phyloP scores from a whole-genome alignment of 2,797 vertebrate genomes.

The Lepus townsendii region DNA sequence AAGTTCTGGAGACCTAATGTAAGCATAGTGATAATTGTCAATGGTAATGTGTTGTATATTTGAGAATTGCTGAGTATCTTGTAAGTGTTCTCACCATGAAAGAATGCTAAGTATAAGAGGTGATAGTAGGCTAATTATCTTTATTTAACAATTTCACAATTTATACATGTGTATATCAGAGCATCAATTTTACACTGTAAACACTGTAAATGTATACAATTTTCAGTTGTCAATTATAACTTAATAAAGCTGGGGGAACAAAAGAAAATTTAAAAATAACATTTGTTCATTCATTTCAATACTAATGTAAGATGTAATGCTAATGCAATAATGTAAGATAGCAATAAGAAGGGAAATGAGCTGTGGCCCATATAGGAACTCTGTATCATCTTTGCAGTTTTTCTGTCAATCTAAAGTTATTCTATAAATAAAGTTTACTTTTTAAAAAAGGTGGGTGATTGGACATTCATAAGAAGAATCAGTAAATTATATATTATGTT shows the following conservation, averaged over 20 bases:
- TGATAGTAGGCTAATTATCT: background rate
- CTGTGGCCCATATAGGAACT: background rate
- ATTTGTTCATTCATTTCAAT: background rate
- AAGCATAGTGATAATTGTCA: background rate
- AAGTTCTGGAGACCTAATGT: background rate
- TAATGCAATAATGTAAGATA: background rate
- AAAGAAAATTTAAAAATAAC: background rate
- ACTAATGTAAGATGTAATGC: background rate
- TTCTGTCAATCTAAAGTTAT: slow-evolving; percentile 11
- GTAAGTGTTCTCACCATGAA: background rate
- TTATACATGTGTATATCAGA: background rate
- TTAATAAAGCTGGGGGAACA: background rate
- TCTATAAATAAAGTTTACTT: background rate
- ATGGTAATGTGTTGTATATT: background rate
- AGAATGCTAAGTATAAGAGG: background rate
- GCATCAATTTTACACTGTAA: background rate
- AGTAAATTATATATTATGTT: background rate
- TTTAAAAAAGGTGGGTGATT: background rate
- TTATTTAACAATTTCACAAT: background rate
- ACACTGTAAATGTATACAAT: background rate
- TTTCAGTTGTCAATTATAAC: background rate
- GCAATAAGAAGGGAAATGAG: background rate
- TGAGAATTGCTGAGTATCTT: background rate
- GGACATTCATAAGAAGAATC: slow-evolving; percentile 10
- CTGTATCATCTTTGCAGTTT: background rate